phyloP scores from a whole-genome alignment of 2,113 vertebrate genomes.

The Polypterus senegalus region DNA sequence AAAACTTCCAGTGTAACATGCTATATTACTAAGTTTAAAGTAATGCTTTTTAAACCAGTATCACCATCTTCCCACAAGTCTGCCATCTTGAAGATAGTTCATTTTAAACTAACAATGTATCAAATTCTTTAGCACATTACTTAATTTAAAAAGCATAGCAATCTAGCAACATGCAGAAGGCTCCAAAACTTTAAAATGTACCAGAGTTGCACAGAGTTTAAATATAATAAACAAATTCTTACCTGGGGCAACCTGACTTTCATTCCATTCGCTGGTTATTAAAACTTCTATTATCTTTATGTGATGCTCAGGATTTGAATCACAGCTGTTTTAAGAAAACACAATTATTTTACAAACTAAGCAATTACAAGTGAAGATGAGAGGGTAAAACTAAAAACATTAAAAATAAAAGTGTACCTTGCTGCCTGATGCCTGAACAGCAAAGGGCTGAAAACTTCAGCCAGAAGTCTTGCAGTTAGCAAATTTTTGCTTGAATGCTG shows the following conservation, averaged over 20 bases:
- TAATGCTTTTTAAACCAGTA: too few relatives aligned
- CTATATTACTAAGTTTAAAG: too few relatives aligned
- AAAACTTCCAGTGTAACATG: too few relatives aligned
- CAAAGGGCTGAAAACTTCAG: constrained; percentile 84
- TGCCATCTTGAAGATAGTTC: too few relatives aligned
- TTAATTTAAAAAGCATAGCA: too few relatives aligned
- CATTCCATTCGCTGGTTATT: constrained; percentile 80
- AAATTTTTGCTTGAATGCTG: constrained; percentile 72
- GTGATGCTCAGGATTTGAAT: constrained; percentile 69
- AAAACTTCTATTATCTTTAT: constrained; percentile 77
- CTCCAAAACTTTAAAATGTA: too few relatives aligned
- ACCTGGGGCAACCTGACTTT: constrained; percentile 85
- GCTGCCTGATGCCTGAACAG: constrained; percentile 70
- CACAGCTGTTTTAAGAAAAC: constrained; percentile 50
- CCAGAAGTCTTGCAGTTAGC: constrained; percentile 62
- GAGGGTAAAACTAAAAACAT: not conserved
- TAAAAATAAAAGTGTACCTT: constrained; percentile 47
- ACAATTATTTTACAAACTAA: not conserved
- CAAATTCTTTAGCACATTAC: too few relatives aligned
- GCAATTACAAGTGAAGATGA: not conserved
- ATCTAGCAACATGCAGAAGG: too few relatives aligned
- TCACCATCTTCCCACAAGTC: too few relatives aligned
- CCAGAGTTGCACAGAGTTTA: too few relatives aligned
- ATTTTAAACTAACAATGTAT: too few relatives aligned
- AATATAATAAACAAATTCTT: constrained; percentile 15